Evolutionary conservation across 2,797 vertebrate species (phyloP), one percentile per base, ranked within the genome.

Genomic region (Pangasius djambal): DNA sequence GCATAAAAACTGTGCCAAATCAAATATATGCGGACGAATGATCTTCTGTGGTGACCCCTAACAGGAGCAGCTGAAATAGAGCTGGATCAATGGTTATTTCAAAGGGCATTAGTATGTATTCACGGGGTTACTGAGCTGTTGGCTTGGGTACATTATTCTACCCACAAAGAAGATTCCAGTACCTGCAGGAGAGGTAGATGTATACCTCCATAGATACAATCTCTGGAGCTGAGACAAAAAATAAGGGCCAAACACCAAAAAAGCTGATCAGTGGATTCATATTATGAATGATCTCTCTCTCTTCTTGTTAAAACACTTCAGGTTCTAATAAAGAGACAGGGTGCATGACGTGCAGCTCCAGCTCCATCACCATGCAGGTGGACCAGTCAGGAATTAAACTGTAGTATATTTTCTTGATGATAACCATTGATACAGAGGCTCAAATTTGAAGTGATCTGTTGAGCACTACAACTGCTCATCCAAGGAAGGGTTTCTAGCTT

Each of bases 361-460:
- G 8, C 44, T 78, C 75, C 75, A 79, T 57, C n/a, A 10, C n/a
- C 77, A 57, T 79, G 50, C n/a, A 78, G 28, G 16, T 52, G 48
- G n/a, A 78, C 48, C 77, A 79, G n/a, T 55, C 50, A 81, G 52
- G 52, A 57, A 34, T 52, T 57, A 81, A 55, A 81, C 13, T 81
- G n/a, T 34, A 22, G 77, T 55, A 57, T 22, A 81, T 57, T 81
- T 79, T 20, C 50, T 57, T 55, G 31, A 22, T 79, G n/a, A 79
- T 79, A 34, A 79, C 15, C 50, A 31, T 20, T 55, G 77, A 31
- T 31, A n/a, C 78, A 25, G 52, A 22, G 18, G n/a, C 48, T 37
- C 52, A 81, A 37, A 81, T 59, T 4, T 20, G 28, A 79, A 79
- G 18, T 79, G n/a, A 37, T 37, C 8, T 37, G 20, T 9, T 81